phyloP scores from a whole-genome alignment of 1,140 invertebrate species.

The Acromyrmex charruanus region DNA sequence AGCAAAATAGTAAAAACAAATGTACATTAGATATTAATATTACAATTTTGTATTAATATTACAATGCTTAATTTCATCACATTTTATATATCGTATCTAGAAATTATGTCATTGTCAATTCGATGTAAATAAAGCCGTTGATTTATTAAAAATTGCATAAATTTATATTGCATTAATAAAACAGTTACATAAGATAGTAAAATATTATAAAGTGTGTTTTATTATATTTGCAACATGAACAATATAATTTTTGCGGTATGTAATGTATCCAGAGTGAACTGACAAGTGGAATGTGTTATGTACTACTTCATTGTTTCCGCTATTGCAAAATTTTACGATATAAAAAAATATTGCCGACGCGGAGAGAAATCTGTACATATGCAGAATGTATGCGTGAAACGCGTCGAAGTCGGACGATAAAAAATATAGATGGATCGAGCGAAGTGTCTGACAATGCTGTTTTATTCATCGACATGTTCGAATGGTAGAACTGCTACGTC shows the following conservation, averaged over 20 bases:
- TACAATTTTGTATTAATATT: neutral
- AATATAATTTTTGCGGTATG: constrained; percentile 40
- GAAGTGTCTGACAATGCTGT: constrained; percentile 38
- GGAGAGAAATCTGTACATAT: constrained; percentile 24
- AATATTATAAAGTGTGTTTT: neutral
- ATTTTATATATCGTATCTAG: neutral
- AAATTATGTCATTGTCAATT: neutral
- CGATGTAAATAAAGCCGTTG: neutral
- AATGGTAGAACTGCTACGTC: neutral
- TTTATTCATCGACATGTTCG: constrained; percentile 61
- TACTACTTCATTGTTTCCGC: constrained; percentile 30
- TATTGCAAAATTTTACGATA: constrained; percentile 19
- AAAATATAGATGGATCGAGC: constrained; percentile 27
- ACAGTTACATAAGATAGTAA: constrained; percentile 22
- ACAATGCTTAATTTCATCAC: neutral
- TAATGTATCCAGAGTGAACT: neutral
- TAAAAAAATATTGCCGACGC: constrained; percentile 19
- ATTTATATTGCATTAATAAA: constrained; percentile 45
- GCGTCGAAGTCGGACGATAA: constrained; percentile 35
- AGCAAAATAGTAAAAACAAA: neutral
- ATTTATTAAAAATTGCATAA: neutral
- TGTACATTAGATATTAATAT: neutral
- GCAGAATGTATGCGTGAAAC: neutral
- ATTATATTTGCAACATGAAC: constrained; percentile 3
- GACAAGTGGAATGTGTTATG: constrained; percentile 11